Base-by-base conservation (phyloP, 2,888 invertebrate genomes). In the Chymomyza amoena region DNA sequence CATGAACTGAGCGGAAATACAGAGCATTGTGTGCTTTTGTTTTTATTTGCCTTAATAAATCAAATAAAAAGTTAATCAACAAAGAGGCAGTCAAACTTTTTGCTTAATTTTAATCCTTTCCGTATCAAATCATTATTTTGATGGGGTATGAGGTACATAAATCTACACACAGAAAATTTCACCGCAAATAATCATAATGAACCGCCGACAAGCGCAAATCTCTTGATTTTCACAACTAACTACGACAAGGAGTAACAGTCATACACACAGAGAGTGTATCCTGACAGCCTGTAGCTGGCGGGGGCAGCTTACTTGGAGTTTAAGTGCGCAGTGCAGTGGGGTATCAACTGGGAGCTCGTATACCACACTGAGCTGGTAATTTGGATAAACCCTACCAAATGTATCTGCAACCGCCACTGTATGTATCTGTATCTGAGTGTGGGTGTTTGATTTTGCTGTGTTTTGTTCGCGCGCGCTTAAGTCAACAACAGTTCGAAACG, bases 91-190 rank as follows among this genome's bases (percentile, higher is more conserved):
- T 71, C 66, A 78, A 90, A 85, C 85, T 88, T 89, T 90, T 85
- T 84, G 87, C 89, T 88, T 91, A 91, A 91, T 91, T 90, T 89
- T 91, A 91, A 91, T 91, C 91, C 91, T 90, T 91, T 88, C 89
- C 90, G 89, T 88, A 89, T 90, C 90, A 88, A 91, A 91, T 91
- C 89, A 89, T 88, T 80, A 77, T 81, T 78, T 54, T 18, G 16
- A n/a, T 3, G 18, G 54, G 16, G 9, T 56, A n/a, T 57, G 57
- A 28, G 13, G 16, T 32, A 32, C 65, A 64, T 16, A 66, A 59
- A 57, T 63, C 56, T 62, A 68, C 28, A 68, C 28, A 68, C 84
- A 78, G 84, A 81, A 84, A 84, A 89, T 86, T 84, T 80, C 75
- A 89, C 89, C 89, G 84, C 89, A 89, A 89, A 89, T 89, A 88